Evolutionary conservation across 2,888 invertebrate genomes (phyloP), one percentile per base, ranked within the genome.

Genomic region (Strigamia transsilvanica): DNA sequence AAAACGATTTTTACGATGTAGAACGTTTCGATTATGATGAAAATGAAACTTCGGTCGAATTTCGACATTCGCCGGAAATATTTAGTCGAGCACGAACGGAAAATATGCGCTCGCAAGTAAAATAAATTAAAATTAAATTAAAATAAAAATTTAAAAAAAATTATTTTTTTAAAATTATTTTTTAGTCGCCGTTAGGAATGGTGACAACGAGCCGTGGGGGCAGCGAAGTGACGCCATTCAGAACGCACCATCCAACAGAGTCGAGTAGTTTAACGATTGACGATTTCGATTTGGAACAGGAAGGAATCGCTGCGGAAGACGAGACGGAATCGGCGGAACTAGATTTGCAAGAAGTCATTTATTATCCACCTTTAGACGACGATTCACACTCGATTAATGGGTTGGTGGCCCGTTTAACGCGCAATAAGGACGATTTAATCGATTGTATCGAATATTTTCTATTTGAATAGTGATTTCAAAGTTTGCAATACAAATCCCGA

Each of bases 401-500:
- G 84, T 85, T 56, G 1, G 18, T 32, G 23, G n/a, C n/a, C n/a
- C n/a, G n/a, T n/a, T n/a, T n/a, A n/a, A n/a, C n/a, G n/a, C n/a
- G n/a, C n/a, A n/a, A n/a, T n/a, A n/a, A 34, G 18, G 18, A 27
- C n/a, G n/a, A 80, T n/a, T 77, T 6, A 13, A 38, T 23, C 27
- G 51, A 7, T 18, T 18, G 6, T 5, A 23, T 12, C 15, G 7
- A 27, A 18, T 80, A 21, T 51, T 82, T 21, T 61, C 23, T 78
- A 77, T 82, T 82, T n/a, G 32, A 42, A 27, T 38, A 84, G 86
- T 83, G 94, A 94, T 86, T 96, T 94, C 87, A 94, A 94, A 86
- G 94, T 96, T 61, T 95, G 94, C 86, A 95, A 95, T 82, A 94
- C 95, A 92, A 94, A 95, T 86, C 94, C 93, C 0, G 94, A 94